These are phyloP conservation scores for Galeopterus variegatus DNA, from an alignment of 2,113 vertebrate species.

Conservation along the genomic window DNA sequence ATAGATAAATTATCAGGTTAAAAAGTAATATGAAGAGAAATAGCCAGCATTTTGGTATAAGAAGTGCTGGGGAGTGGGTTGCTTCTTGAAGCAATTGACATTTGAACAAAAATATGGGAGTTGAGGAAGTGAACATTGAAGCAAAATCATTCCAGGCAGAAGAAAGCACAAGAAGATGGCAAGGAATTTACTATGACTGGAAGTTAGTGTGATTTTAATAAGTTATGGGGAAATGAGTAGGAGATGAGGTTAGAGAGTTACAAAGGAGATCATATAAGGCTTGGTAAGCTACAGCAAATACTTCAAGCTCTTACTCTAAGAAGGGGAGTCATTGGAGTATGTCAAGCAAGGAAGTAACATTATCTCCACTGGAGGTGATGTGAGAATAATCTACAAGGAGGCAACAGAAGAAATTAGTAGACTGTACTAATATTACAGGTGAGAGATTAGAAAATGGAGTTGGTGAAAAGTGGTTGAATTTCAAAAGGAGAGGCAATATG, in stretches of 20 bases:
- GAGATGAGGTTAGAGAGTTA: background rate
- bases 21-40: background rate
- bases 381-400: background rate
- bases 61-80: background rate
- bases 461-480: background rate
- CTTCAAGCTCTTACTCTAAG: background rate
- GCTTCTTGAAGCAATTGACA: background rate
- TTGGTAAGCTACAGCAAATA: accelerated
- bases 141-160: background rate
- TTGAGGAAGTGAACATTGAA: background rate
- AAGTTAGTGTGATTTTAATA: background rate
- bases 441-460: background rate
- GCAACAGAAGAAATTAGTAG: background rate
- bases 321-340: background rate
- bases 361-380: background rate
- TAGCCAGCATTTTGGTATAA: background rate
- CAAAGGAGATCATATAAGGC: background rate
- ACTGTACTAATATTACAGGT: background rate
- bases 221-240: background rate
- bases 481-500: background rate
- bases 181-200: background rate
- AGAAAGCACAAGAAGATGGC: background rate
- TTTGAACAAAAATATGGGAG: background rate
- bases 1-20: background rate
- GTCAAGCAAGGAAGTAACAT: background rate